Conservation (phyloP, 2,797 vertebrate genomes). For the Clamator glandarius region DNA sequence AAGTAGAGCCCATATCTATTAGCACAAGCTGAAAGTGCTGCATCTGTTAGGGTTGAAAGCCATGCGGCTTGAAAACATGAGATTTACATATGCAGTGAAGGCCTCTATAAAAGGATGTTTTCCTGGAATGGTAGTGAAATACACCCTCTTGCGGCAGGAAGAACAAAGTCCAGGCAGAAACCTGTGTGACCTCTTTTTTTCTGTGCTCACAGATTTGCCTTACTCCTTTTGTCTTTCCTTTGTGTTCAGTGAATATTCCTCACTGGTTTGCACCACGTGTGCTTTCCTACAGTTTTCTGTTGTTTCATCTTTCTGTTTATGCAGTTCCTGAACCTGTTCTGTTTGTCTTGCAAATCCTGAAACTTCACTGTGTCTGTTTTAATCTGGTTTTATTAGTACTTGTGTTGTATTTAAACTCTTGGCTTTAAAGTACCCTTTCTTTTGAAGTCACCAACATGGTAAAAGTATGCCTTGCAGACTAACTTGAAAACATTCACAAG, state of each 20-base stretch:
- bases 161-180: background rate
- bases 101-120: background rate
- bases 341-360: background rate
- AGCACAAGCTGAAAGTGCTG: background rate
- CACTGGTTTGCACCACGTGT: rapidly evolving
- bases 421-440: background rate
- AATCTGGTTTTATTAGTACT: background rate
- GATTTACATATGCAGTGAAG: background rate
- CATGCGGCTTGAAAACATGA: background rate
- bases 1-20: rapidly evolving
- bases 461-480: background rate
- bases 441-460: background rate
- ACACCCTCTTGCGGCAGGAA: slow-evolving; percentile 69
- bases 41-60: background rate
- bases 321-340: background rate
- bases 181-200: background rate
- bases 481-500: background rate
- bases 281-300: background rate
- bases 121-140: slow-evolving; percentile 2
- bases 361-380: background rate
- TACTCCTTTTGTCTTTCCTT: background rate
- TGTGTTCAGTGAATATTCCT: background rate
- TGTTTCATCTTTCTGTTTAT: background rate
- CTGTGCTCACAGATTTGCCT: background rate
- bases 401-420: background rate